phyloP scores from a whole-genome alignment of 64 coral and sea anemone genomes.

The Orbicella faveolata region DNA sequence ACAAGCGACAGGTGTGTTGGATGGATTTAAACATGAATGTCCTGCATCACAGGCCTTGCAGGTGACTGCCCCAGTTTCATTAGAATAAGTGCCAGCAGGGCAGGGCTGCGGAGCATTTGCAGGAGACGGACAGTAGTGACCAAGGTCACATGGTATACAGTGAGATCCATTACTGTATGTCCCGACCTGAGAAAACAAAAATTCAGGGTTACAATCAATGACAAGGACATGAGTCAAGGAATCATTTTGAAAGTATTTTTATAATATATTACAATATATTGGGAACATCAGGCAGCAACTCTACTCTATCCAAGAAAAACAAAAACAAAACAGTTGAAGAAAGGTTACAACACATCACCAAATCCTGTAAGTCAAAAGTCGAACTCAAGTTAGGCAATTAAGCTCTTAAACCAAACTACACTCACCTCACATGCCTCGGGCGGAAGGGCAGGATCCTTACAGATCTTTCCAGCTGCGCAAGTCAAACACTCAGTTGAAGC shows the following conservation, averaged over 20 bases:
- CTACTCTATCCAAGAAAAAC: no score
- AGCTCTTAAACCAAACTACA: not conserved
- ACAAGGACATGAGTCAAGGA: no score
- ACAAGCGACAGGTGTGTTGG: slow-evolving; percentile 67
- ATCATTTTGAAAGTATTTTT: no score
- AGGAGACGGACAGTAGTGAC: slow-evolving; percentile 82
- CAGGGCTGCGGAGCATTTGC: slow-evolving; percentile 68
- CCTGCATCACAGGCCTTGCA: slow-evolving; percentile 83
- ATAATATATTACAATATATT: no score
- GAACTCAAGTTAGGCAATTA: not conserved
- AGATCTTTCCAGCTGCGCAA: slow-evolving; percentile 84
- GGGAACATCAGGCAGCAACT: no score
- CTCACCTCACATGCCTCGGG: slow-evolving; percentile 69
- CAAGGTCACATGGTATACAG: slow-evolving; percentile 72
- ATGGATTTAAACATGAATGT: slow-evolving; percentile 72
- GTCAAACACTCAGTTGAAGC: slow-evolving; percentile 75
- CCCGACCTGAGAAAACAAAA: slow-evolving; percentile 48
- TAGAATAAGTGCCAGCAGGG: slow-evolving; percentile 72
- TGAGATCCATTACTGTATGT: slow-evolving; percentile 86
- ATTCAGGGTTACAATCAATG: not conserved
- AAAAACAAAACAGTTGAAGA: no score
- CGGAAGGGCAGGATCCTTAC: slow-evolving; percentile 55
- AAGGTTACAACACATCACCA: no score
- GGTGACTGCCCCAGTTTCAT: slow-evolving; percentile 63
- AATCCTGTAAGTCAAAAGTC: no score